Evolutionary conservation across 2,113 vertebrate genomes (phyloP).

Genomic region (Typhlomys cinereus): DNA sequence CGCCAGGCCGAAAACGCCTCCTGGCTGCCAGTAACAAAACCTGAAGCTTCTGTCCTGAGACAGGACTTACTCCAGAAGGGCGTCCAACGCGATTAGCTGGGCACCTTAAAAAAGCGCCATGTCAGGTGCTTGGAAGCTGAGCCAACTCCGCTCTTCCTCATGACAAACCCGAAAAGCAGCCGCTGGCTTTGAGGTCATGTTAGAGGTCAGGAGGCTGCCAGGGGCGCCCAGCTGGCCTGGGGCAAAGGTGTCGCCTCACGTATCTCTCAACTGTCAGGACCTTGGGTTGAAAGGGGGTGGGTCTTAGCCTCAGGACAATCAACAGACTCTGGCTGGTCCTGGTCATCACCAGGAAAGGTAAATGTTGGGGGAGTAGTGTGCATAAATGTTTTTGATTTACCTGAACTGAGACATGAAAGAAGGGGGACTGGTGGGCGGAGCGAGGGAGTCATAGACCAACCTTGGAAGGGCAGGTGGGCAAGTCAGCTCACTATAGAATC

Average conservation of each 20-base stretch:
- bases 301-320: background rate
- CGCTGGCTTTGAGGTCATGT: background rate
- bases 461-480: accelerated
- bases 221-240: background rate
- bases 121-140: background rate
- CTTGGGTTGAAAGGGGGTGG: too few relatives aligned
- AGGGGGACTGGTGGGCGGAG: background rate
- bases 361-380: background rate
- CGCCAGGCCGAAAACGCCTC: background rate
- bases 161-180: background rate
- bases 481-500: background rate
- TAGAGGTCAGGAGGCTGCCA: constrained; percentile 10
- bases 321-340: background rate
- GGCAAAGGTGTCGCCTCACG: background rate
- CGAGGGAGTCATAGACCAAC: background rate
- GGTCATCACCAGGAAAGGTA: background rate
- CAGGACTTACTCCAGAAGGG: background rate
- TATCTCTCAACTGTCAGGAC: background rate
- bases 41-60: background rate
- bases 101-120: too few relatives aligned
- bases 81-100: too few relatives aligned
- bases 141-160: background rate
- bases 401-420: background rate
- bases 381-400: background rate
- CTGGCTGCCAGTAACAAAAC: background rate